A percentile compares a stretch with the other conserved stretches of the same genome.
These are phyloP conservation scores for Trachops cirrhosus DNA, from an alignment of 2,797 vertebrate species.

Conservation along the genomic window DNA sequence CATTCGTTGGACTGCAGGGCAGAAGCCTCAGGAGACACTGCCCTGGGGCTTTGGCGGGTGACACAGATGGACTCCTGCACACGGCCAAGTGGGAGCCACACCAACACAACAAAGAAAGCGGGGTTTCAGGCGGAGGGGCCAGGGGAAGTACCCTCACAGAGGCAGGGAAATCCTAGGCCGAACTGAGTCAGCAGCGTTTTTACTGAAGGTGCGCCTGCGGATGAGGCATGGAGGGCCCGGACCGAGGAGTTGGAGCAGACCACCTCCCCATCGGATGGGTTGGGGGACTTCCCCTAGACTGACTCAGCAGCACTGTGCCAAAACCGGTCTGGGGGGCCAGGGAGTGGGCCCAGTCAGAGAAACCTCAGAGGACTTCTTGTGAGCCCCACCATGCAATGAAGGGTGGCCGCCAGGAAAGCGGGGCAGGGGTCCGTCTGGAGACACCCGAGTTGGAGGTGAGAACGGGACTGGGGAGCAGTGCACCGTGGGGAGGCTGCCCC, in stretches of 20 bases:
- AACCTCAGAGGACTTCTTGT: neutral
- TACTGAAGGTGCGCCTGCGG: neutral
- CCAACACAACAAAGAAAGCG: neutral
- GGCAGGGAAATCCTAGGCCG: neutral
- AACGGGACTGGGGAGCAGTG: neutral
- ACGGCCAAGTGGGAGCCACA: neutral
- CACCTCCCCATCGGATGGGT: too few species aligned
- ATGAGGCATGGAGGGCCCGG: too few species aligned
- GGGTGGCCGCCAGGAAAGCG: fast-evolving
- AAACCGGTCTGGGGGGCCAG: neutral
- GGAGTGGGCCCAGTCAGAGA: too few species aligned
- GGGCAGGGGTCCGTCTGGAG: neutral
- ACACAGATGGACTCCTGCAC: too few species aligned
- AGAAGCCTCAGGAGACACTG: too few species aligned
- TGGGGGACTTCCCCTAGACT: neutral
- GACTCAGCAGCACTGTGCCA: neutral
- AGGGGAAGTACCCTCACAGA: neutral
- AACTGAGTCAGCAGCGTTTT: neutral
- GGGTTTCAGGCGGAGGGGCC: too few species aligned
- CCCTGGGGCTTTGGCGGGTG: too few species aligned
- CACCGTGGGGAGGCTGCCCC: fast-evolving
- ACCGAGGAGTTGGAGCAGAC: too few species aligned
- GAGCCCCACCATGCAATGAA: neutral
- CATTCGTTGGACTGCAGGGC: too few species aligned
- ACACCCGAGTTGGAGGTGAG: neutral